phyloP scores from a whole-genome alignment of 2,797 vertebrate genomes.

The Erethizon dorsatum region DNA sequence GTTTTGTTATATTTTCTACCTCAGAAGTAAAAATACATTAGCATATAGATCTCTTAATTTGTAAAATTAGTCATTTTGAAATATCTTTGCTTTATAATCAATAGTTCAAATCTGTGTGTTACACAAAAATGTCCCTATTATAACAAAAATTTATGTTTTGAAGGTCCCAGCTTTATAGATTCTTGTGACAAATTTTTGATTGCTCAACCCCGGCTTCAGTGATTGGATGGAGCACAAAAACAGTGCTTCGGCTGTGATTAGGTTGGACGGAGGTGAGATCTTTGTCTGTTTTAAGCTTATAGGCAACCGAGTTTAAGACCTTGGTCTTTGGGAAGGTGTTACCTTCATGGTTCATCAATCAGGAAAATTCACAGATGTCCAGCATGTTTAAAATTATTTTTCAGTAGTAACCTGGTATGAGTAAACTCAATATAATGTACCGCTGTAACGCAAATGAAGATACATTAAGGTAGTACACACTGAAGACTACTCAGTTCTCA shows the following conservation, averaged over 20 bases:
- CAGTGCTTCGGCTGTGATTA: too few relatives aligned
- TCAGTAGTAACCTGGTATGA: not conserved
- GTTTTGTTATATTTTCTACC: not conserved
- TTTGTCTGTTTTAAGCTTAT: not conserved
- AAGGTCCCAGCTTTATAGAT: not conserved
- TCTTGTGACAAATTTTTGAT: not conserved
- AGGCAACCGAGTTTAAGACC: not conserved
- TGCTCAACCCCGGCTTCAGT: not conserved
- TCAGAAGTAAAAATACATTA: not conserved
- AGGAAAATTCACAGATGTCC: not conserved
- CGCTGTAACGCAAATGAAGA: not conserved
- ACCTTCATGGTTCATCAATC: not conserved
- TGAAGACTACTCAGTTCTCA: too few relatives aligned
- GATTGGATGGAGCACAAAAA: not conserved
- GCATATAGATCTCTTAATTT: not conserved
- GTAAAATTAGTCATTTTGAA: not conserved
- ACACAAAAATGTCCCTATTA: not conserved
- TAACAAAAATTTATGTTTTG: not conserved
- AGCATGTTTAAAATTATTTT: not conserved
- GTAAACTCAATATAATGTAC: not conserved
- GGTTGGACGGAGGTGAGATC: not conserved
- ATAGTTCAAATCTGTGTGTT: not conserved
- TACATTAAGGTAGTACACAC: fast-evolving
- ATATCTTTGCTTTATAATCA: not conserved
- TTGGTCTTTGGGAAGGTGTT: not conserved